These are phyloP conservation scores for Brachyopa scutellaris DNA, from an alignment of 2,888 invertebrate genomes.

Conservation along the genomic window DNA sequence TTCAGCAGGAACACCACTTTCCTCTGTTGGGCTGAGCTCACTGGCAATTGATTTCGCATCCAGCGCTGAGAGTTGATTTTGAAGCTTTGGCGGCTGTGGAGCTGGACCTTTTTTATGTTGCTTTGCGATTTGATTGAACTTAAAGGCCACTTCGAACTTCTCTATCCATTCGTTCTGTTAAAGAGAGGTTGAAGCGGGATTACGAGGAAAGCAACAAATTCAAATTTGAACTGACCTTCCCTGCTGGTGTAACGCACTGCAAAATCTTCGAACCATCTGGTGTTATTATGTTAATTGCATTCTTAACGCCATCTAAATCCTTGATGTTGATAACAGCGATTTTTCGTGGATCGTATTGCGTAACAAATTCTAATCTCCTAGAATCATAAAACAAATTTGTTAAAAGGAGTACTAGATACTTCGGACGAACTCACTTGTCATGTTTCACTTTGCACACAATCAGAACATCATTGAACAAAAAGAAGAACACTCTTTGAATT, in stretches of 20 bases:
- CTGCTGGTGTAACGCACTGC: conserved; percentile 91
- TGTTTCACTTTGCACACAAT: conserved; percentile 90
- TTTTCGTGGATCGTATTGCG: conserved; percentile 85
- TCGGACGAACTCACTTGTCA: conserved; percentile 77
- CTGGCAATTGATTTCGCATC: conserved; percentile 75
- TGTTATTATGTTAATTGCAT: conserved; percentile 96
- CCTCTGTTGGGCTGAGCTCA: conserved; percentile 76
- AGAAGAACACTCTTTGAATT: conserved; percentile 93
- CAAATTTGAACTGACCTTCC: conserved; percentile 77
- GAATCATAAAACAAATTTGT: no score
- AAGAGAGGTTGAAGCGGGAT: not conserved
- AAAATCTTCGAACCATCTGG: conserved; percentile 96
- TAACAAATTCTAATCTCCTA: conserved; percentile 80
- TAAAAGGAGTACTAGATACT: not conserved
- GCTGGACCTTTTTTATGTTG: conserved; percentile 82
- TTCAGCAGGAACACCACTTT: conserved; percentile 75
- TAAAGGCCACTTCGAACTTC: conserved; percentile 94
- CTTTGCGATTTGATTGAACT: conserved; percentile 86
- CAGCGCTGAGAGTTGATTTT: conserved; percentile 73
- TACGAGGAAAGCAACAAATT: not conserved
- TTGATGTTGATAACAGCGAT: conserved; percentile 96
- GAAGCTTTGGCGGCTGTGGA: conserved; percentile 79
- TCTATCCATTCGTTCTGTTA: conserved; percentile 95
- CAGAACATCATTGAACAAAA: conserved; percentile 95
- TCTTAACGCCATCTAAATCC: conserved; percentile 93